Evolutionary conservation across 2,888 invertebrate species (phyloP).

Genomic region (Apamea epomidion): DNA sequence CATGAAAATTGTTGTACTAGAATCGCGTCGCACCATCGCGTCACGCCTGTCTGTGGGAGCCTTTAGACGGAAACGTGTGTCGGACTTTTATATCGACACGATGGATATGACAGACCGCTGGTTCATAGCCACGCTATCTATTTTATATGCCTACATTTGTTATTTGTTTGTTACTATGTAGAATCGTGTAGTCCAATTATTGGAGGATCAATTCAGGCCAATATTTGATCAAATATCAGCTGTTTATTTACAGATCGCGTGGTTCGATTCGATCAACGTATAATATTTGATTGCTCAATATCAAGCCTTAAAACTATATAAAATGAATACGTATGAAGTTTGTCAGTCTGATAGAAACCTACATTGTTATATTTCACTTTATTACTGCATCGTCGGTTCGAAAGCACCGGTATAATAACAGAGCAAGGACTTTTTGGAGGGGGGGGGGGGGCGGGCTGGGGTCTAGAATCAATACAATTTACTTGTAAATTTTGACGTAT

Average conservation of each 20-base stretch:
- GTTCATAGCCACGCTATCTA: neutral
- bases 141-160: neutral
- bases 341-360: neutral
- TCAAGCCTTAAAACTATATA: slow-evolving; percentile 1
- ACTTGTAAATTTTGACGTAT: neutral
- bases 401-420: neutral
- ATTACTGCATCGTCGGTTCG: neutral
- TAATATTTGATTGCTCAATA: slow-evolving; percentile 6
- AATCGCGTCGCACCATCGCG: neutral
- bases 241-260: slow-evolving; percentile 4
- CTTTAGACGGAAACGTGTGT: neutral
- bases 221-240: slow-evolving; percentile 25
- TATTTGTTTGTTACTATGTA: neutral
- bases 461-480: neutral
- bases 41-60: neutral
- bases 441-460: no score
- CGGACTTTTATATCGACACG: neutral
- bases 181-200: neutral
- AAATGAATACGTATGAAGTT: neutral
- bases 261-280: neutral
- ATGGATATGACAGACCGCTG: neutral
- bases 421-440: neutral
- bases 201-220: neutral
- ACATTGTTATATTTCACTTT: neutral
- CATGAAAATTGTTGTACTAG: neutral